These are phyloP conservation scores for Aptenodytes forsteri DNA, from an alignment of 2,113 vertebrate species.

Conservation along the genomic window DNA sequence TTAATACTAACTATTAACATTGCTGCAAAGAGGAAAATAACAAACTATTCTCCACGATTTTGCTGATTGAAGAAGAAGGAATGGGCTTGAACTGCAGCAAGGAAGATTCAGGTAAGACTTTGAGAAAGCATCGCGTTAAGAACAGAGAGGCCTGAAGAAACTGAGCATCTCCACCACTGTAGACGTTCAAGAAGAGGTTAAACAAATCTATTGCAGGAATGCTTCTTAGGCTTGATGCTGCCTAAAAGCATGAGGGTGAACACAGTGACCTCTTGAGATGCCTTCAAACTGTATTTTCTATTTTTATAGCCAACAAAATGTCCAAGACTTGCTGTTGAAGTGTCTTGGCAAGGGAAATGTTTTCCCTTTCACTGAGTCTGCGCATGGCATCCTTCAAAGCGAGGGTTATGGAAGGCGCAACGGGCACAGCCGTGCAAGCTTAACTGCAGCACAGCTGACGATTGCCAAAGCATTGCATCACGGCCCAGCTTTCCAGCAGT, in stretches of 20 bases:
- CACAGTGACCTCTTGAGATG: not conserved
- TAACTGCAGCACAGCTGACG: not conserved
- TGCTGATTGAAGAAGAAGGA: not conserved
- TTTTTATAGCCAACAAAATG: not conserved
- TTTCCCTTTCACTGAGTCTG: not conserved
- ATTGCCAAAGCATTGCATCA: conserved; percentile 17
- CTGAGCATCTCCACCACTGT: not conserved
- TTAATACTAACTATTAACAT: not conserved
- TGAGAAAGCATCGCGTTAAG: not conserved
- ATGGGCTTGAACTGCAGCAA: not conserved
- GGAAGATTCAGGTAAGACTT: not conserved
- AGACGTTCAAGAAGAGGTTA: not conserved
- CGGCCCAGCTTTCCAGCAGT: not conserved
- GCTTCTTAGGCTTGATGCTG: not conserved
- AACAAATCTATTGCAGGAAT: not conserved
- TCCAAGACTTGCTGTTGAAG: not conserved
- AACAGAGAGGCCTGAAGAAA: not conserved
- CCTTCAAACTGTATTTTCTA: not conserved
- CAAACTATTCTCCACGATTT: not conserved
- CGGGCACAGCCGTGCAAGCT: not conserved
- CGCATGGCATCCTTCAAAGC: not conserved
- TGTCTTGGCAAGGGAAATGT: not conserved
- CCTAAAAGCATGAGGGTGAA: not conserved
- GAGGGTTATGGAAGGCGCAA: not conserved
- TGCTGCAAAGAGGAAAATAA: not conserved